Conservation (phyloP, 1,140 invertebrate species). For the Zaprionus nigranus region DNA sequence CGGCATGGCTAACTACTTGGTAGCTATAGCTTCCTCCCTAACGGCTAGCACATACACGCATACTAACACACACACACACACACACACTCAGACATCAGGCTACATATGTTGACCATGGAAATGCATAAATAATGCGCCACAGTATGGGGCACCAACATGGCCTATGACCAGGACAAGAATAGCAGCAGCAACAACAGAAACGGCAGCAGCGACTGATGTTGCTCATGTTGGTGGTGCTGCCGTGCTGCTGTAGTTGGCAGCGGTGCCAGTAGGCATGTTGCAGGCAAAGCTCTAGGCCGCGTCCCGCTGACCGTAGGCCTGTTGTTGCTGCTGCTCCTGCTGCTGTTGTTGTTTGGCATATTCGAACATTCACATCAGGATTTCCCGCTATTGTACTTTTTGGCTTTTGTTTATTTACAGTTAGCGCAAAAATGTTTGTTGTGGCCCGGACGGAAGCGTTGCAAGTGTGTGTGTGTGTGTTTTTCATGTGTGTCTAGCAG, state of each 20-base stretch:
- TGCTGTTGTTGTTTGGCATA: conserved; percentile 72
- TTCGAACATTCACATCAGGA: conserved; percentile 82
- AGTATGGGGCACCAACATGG: conserved; percentile 69
- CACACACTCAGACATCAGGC: conserved; percentile 59
- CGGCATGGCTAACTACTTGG: conserved; percentile 69
- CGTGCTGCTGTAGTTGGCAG: conserved; percentile 22
- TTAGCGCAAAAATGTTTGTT: conserved; percentile 81
- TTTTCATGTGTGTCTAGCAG: conserved; percentile 55
- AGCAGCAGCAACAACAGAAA: conserved; percentile 46
- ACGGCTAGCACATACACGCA: conserved; percentile 66
- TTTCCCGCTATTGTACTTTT: conserved; percentile 82
- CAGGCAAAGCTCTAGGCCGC: conserved; percentile 17
- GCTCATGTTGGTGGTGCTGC: conserved; percentile 19
- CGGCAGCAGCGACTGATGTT: neutral
- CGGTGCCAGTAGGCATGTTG: conserved; percentile 33
- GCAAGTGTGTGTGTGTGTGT: conserved; percentile 19
- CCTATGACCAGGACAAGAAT: conserved; percentile 69
- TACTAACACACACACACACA: conserved; percentile 64
- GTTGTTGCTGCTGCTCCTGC: conserved; percentile 1
- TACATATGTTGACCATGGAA: conserved; percentile 82
- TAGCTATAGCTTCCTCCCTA: conserved; percentile 62
- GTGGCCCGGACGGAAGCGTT: conserved; percentile 42
- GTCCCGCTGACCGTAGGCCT: conserved; percentile 3
- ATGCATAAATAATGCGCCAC: conserved; percentile 82
- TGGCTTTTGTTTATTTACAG: conserved; percentile 82